phyloP scores from a whole-genome alignment of 37 sponge, comb jelly and placozoan species.

The Hexactinellida sp. region DNA sequence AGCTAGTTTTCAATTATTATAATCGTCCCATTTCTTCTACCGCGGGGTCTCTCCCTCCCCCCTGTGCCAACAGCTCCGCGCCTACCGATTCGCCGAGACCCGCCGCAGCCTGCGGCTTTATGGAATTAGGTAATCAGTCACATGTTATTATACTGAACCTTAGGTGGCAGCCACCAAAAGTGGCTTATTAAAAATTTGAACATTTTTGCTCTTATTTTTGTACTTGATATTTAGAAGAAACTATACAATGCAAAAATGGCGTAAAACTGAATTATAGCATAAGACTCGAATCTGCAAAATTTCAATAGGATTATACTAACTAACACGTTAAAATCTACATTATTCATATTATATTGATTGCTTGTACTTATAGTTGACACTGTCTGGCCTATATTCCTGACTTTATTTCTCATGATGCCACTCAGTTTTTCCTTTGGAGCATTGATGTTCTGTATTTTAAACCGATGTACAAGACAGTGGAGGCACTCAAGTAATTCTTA shows the following conservation, averaged over 20 bases:
- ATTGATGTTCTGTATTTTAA: conserved; percentile 10
- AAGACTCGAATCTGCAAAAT: too few relatives aligned
- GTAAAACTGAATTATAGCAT: too few relatives aligned
- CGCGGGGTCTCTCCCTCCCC: background rate
- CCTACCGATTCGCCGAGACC: background rate
- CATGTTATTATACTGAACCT: background rate
- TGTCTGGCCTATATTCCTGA: background rate
- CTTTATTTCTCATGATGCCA: background rate
- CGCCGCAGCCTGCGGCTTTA: background rate
- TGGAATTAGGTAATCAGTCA: background rate
- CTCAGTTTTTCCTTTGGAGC: background rate
- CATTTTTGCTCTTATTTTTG: too few relatives aligned
- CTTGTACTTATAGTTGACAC: background rate
- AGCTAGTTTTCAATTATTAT: background rate
- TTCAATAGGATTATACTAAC: too few relatives aligned
- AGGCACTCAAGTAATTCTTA: background rate
- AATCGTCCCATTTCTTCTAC: background rate
- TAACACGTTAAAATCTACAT: too few relatives aligned
- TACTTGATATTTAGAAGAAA: too few relatives aligned
- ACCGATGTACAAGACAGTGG: background rate
- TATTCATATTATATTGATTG: too few relatives aligned
- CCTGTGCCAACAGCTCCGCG: background rate
- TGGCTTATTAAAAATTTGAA: too few relatives aligned
- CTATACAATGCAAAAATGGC: too few relatives aligned
- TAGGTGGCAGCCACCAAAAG: too few relatives aligned